These are phyloP conservation scores for Burhinus oedicnemus DNA, from an alignment of 2,113 vertebrate species.

Conservation along the genomic window DNA sequence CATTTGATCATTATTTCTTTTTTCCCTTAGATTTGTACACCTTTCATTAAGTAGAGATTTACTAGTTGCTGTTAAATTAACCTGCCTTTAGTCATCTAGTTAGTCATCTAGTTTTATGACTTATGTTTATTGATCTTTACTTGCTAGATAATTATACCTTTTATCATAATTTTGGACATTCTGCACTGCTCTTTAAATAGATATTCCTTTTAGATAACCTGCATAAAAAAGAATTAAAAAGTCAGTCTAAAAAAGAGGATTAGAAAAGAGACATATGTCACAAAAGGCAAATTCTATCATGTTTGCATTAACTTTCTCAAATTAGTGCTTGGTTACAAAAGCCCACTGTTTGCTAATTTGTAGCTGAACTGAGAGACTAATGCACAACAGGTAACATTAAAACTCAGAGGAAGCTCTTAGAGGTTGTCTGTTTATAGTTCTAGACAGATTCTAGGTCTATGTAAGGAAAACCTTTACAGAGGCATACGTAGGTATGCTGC, in stretches of 20 bases:
- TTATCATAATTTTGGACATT: neutral
- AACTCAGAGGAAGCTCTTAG: neutral
- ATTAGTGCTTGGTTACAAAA: neutral
- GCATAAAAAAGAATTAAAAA: neutral
- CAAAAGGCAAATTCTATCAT: neutral
- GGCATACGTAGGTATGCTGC: neutral
- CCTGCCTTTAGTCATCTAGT: neutral
- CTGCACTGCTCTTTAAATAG: neutral
- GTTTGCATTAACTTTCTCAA: neutral
- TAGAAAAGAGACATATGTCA: neutral
- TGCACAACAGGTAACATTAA: neutral
- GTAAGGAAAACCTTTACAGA: neutral
- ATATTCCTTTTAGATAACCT: neutral
- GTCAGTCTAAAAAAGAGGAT: neutral
- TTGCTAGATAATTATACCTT: neutral
- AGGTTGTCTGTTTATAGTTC: neutral
- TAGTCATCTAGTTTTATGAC: neutral
- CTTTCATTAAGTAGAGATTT: neutral
- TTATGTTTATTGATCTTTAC: neutral
- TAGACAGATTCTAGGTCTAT: neutral
- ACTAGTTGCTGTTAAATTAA: neutral
- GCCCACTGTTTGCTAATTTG: neutral
- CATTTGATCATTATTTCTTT: neutral
- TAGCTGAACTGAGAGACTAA: neutral
- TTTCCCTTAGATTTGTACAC: neutral